Evolutionary conservation across 92 coral and sea anemone species (phyloP).

Genomic region (Parazoanthus darwini): DNA sequence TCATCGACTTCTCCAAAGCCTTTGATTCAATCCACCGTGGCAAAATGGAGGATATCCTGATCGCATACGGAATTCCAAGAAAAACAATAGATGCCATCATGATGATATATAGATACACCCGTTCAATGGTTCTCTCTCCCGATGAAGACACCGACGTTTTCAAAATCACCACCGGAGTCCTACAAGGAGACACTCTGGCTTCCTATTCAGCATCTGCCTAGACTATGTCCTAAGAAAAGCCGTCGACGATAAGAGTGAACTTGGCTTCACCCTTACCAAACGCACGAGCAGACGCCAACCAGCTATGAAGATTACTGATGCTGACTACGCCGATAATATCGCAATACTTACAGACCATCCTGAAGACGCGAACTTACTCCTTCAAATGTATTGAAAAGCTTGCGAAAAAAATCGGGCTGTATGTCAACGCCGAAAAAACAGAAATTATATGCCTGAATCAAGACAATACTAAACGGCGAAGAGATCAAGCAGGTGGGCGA

Average conservation of each 20-base stretch:
- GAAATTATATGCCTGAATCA: conserved; percentile 36
- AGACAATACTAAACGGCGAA: background rate
- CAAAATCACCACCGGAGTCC: background rate
- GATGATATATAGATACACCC: background rate
- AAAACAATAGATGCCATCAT: conserved; percentile 18
- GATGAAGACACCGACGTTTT: background rate
- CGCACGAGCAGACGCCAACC: conserved; percentile 34
- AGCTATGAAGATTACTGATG: conserved; percentile 48
- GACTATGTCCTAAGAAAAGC: conserved; percentile 51
- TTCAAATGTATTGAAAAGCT: conserved; percentile 24
- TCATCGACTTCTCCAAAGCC: conserved; percentile 31
- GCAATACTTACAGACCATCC: conserved; percentile 38
- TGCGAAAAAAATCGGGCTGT: conserved; percentile 33
- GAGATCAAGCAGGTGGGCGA: background rate
- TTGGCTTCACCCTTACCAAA: conserved; percentile 32
- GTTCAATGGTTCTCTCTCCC: conserved; percentile 9
- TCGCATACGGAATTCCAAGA: background rate
- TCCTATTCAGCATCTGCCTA: conserved; percentile 37
- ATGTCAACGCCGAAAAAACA: conserved; percentile 38
- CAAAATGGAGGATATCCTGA: background rate
- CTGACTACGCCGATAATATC: conserved; percentile 55
- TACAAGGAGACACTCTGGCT: conserved; percentile 46
- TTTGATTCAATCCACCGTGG: background rate
- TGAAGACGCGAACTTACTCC: conserved; percentile 19
- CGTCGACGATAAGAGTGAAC: background rate